Base-by-base conservation (phyloP, 2,888 invertebrate species). In the Empis stercorea region DNA sequence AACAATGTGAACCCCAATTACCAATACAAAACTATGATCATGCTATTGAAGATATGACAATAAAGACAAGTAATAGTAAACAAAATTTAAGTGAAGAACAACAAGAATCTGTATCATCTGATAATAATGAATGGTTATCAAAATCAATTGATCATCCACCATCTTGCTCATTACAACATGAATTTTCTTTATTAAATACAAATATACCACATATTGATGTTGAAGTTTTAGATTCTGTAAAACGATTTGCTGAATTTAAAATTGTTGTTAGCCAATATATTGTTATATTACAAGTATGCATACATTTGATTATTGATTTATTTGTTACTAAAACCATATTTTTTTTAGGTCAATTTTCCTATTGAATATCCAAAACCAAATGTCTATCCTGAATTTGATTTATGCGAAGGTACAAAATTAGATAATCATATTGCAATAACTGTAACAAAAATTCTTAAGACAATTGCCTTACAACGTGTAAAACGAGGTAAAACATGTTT, bases 401-500 rank as follows among this genome's bases (percentile, higher is more conserved):
- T 86, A 55, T 76, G 77, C 54, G 72, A 75, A 51, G 78, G 78
- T 36, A 80, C 81, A 6, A 78, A 76, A 2, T 72, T 92, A 2
- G 84, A 85, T 57, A 83, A 81, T 51, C 67, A 76, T 38, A 77
- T 81, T 1, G 82, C 84, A 55, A 75, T 77, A 10, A 82, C 84
- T 63, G 72, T 93, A 45, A 70, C 88, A 43, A 91, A 88, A 71
- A 82, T 83, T 14, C 73, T 93, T 32, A 85, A 83, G 57, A 82
- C 80, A 63, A 81, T 86, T 45, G 87, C 89, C 1, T 77, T 84
- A 59, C 84, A 85, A 56, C 80, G 87, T 58, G 87, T 92, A 2
- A 81, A 81, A 53, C 86, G 87, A 63, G 88, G 88, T 45, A 79
- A 87, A 44, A 83, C 87, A 34, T 94, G 94, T 64, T 70, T 95